Evolutionary conservation across 2,888 invertebrate genomes (phyloP).

Genomic region (Mythimna pallens): DNA sequence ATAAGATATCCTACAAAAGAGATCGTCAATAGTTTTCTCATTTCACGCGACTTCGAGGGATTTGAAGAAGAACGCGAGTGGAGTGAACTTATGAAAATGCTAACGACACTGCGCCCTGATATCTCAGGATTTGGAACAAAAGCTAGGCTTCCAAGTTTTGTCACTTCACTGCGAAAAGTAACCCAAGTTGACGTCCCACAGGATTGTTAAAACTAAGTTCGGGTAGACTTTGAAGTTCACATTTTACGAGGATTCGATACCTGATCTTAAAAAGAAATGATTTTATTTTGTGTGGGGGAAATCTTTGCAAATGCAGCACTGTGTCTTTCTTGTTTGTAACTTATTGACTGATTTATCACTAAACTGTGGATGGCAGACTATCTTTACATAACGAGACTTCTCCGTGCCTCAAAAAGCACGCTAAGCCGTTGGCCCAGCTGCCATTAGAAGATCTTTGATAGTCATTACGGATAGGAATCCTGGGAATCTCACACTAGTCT

Average conservation of each 20-base stretch:
- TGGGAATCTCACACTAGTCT: too few relatives aligned
- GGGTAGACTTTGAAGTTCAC: neutral
- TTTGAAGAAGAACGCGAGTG: conserved; percentile 10
- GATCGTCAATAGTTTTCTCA: conserved; percentile 46
- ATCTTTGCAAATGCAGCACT: neutral
- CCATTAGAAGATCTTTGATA: too few relatives aligned
- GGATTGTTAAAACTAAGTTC: conserved; percentile 22
- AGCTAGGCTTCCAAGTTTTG: conserved; percentile 43
- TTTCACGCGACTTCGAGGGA: conserved; percentile 30
- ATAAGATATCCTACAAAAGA: conserved; percentile 17
- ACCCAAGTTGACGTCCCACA: conserved; percentile 9
- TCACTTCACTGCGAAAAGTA: conserved; percentile 30
- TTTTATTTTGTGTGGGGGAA: neutral
- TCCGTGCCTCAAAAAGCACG: too few relatives aligned
- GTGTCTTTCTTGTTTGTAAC: too few relatives aligned
- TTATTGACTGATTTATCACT: too few relatives aligned
- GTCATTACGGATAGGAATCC: too few relatives aligned
- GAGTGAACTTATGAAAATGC: conserved; percentile 52
- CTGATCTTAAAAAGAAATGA: too few relatives aligned
- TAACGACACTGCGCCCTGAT: conserved; percentile 46
- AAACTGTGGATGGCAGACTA: too few relatives aligned
- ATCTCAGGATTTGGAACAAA: conserved; percentile 40
- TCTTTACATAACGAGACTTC: too few relatives aligned
- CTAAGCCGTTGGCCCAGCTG: too few relatives aligned
- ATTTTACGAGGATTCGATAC: neutral